A percentile compares a stretch with the other conserved stretches of the same genome.
These are phyloP conservation scores for Fregata magnificens DNA, from an alignment of 2,113 vertebrate species.

Conservation along the genomic window DNA sequence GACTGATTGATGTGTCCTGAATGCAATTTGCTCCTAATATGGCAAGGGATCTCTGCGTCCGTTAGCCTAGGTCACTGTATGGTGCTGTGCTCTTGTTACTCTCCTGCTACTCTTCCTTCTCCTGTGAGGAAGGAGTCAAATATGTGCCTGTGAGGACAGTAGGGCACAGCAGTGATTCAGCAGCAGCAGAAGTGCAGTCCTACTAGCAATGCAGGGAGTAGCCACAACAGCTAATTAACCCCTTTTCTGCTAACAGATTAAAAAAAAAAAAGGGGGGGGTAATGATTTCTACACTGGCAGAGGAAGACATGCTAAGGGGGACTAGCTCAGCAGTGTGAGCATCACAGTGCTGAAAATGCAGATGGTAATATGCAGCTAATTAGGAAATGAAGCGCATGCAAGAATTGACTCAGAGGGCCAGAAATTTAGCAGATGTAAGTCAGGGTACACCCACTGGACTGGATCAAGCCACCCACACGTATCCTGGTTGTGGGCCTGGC, in stretches of 20 bases:
- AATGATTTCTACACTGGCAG: background rate
- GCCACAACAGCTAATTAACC: background rate
- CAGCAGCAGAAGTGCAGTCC: background rate
- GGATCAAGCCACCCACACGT: background rate
- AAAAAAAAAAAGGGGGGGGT: background rate
- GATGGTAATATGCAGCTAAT: background rate
- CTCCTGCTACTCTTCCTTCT: background rate
- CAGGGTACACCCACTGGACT: background rate
- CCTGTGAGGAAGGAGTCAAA: background rate
- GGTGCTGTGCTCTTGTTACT: background rate
- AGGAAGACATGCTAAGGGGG: background rate
- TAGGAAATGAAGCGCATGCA: background rate
- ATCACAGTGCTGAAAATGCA: background rate
- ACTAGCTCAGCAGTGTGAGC: background rate
- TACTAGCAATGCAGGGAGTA: background rate
- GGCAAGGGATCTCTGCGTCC: background rate
- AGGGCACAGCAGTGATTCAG: background rate
- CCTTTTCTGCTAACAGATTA: background rate
- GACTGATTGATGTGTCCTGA: background rate
- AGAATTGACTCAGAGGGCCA: background rate
- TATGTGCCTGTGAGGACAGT: background rate
- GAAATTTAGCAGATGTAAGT: background rate
- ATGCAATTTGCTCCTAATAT: background rate
- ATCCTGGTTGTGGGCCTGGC: background rate
- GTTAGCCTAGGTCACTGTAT: background rate